Conservation (phyloP, 2,113 vertebrate genomes). For the Verasper variegatus region DNA sequence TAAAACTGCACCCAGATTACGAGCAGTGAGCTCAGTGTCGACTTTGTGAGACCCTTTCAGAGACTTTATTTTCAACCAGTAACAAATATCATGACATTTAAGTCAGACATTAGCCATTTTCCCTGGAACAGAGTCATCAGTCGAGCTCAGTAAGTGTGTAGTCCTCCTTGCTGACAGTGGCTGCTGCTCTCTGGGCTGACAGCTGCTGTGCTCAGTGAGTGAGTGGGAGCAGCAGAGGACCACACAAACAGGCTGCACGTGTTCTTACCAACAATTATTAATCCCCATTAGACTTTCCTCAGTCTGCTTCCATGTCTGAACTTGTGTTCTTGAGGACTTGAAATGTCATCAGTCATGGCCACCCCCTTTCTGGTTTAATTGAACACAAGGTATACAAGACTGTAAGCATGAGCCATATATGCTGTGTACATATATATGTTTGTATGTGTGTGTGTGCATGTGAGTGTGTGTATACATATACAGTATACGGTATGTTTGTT, state of each 20-base stretch:
- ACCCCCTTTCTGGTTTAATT: background rate
- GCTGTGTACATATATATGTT: background rate
- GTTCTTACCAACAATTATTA: background rate
- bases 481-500: too few species aligned
- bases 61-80: background rate
- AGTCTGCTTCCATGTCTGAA: background rate
- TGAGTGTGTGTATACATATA: background rate
- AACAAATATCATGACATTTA: conserved; percentile 12
- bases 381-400: background rate
- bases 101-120: background rate
- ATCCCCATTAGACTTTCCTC: conserved; percentile 6
- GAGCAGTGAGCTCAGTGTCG: background rate
- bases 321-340: background rate
- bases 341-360: background rate
- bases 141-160: background rate
- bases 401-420: background rate
- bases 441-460: too few species aligned
- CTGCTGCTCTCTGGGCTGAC: background rate
- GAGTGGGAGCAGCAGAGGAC: background rate
- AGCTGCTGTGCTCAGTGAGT: conserved; percentile 7
- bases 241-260: background rate
- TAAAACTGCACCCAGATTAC: background rate
- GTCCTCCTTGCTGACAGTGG: conserved; percentile 1
- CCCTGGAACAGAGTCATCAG: conserved; percentile 1
- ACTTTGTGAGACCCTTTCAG: background rate